These are phyloP conservation scores for Drosophila mojavensis DNA, from an alignment of 1,140 invertebrate species.

Conservation along the genomic window DNA sequence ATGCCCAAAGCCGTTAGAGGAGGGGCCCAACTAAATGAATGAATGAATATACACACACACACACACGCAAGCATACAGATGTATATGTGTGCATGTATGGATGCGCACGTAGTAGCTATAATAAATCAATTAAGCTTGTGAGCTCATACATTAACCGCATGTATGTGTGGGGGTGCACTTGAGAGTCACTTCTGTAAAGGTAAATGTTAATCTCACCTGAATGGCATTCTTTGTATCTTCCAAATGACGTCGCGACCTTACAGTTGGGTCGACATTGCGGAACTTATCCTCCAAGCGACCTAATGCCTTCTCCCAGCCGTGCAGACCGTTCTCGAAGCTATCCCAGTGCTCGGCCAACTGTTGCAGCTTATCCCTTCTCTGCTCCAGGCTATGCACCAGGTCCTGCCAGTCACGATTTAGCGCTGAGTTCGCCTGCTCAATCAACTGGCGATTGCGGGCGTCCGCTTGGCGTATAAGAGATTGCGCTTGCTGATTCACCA, in stretches of 20 bases:
- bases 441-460: slow-evolving; percentile 86
- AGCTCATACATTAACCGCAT: slow-evolving; percentile 14
- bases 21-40: slow-evolving; percentile 52
- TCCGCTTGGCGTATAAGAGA: slow-evolving; percentile 88
- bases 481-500: slow-evolving; percentile 87
- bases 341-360: slow-evolving; percentile 91
- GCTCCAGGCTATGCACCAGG: slow-evolving; percentile 88
- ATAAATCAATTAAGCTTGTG: slow-evolving; percentile 43
- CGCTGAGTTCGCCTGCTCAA: slow-evolving; percentile 87
- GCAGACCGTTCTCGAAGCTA: slow-evolving; percentile 89
- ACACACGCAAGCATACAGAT: background rate
- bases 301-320: slow-evolving; percentile 87
- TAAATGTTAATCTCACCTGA: slow-evolving; percentile 85
- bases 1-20: slow-evolving; percentile 28
- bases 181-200: no score
- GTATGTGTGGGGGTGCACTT: no score
- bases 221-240: slow-evolving; percentile 88
- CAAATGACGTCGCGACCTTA: slow-evolving; percentile 90
- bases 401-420: slow-evolving; percentile 91
- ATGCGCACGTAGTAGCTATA: slow-evolving; percentile 12
- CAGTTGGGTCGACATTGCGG: slow-evolving; percentile 89
- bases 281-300: slow-evolving; percentile 88
- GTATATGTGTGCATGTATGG: background rate
- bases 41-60: slow-evolving; percentile 10
- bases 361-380: slow-evolving; percentile 87